These are phyloP conservation scores for Neodontobutis hainanensis DNA, from an alignment of 2,113 vertebrate genomes.

Conservation along the genomic window DNA sequence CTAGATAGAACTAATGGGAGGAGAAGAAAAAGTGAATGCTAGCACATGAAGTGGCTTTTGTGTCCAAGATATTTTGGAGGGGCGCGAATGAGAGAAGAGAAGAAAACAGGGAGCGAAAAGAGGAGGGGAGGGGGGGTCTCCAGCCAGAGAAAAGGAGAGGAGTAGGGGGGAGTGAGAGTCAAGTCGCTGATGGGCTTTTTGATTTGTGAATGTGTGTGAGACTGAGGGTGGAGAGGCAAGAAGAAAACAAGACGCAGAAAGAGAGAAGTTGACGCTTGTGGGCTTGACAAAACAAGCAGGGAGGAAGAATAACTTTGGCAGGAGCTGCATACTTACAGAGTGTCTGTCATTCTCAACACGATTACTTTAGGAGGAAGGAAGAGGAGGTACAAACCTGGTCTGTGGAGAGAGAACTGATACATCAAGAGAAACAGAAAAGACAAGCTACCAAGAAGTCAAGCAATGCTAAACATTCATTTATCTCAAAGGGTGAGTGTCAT, in stretches of 20 bases:
- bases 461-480: conserved; percentile 8
- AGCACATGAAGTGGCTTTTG: conserved; percentile 69
- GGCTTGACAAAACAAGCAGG: not conserved
- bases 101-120: conserved; percentile 23
- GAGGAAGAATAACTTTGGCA: conserved; percentile 2
- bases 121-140: conserved; percentile 23
- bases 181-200: conserved; percentile 57
- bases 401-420: conserved; percentile 23
- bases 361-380: conserved; percentile 62
- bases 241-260: conserved; percentile 32
- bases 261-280: conserved; percentile 3
- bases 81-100: conserved; percentile 51
- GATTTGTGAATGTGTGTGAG: conserved; percentile 61
- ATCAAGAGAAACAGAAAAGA: conserved; percentile 44
- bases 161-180: conserved; percentile 48
- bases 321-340: conserved; percentile 23
- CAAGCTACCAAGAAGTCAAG: conserved; percentile 27
- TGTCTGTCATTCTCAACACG: conserved; percentile 41
- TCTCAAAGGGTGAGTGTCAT: conserved; percentile 65
- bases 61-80: conserved; percentile 65
- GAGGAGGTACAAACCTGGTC: conserved; percentile 39
- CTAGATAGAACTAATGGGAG: conserved; percentile 21
- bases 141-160: conserved; percentile 35
- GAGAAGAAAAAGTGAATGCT: conserved; percentile 34
- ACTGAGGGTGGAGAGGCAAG: conserved; percentile 56